phyloP scores from a whole-genome alignment of 2,888 invertebrate genomes.

The Campaea margaritaria region DNA sequence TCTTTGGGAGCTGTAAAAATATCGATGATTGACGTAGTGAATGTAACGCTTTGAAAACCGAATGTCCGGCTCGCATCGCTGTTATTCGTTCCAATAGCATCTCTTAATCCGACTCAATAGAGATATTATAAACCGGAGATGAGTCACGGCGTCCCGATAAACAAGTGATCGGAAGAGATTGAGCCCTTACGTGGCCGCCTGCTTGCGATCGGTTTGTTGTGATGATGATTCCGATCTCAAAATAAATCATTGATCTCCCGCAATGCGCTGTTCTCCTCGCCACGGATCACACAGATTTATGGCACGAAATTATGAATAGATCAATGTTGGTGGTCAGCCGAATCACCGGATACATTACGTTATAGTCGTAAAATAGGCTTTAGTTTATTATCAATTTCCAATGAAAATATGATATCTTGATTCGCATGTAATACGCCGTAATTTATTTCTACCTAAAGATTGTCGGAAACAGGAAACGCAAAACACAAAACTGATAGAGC shows the following conservation, averaged over 20 bases:
- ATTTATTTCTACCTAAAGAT: conserved; percentile 26
- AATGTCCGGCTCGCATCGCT: conserved; percentile 49
- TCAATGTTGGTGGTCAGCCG: conserved; percentile 41
- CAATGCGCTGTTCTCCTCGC: conserved; percentile 38
- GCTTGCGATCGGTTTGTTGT: conserved; percentile 26
- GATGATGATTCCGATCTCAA: conserved; percentile 32
- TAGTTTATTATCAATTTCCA: conserved; percentile 39
- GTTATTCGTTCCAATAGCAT: conserved; percentile 48
- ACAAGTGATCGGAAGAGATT: conserved; percentile 45
- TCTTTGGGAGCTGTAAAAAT: conserved; percentile 57
- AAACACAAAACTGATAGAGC: conserved; percentile 10
- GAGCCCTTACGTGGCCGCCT: conserved; percentile 29
- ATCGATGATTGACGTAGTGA: conserved; percentile 63
- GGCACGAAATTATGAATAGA: conserved; percentile 39
- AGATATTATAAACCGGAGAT: conserved; percentile 49
- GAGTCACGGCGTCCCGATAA: conserved; percentile 40
- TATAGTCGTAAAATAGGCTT: conserved; percentile 39
- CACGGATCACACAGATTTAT: conserved; percentile 31
- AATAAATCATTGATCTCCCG: conserved; percentile 44
- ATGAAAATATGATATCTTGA: conserved; percentile 39
- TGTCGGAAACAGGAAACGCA: conserved; percentile 11
- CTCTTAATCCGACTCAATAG: conserved; percentile 57
- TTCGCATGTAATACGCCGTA: conserved; percentile 27
- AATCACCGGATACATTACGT: conserved; percentile 43
- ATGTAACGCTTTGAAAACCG: conserved; percentile 48